Percentiles rank a stretch among this genome's conserved stretches.
These are phyloP conservation scores for Steinernema hermaphroditum DNA, from an alignment of 2,888 invertebrate species.

Conservation along the genomic window DNA sequence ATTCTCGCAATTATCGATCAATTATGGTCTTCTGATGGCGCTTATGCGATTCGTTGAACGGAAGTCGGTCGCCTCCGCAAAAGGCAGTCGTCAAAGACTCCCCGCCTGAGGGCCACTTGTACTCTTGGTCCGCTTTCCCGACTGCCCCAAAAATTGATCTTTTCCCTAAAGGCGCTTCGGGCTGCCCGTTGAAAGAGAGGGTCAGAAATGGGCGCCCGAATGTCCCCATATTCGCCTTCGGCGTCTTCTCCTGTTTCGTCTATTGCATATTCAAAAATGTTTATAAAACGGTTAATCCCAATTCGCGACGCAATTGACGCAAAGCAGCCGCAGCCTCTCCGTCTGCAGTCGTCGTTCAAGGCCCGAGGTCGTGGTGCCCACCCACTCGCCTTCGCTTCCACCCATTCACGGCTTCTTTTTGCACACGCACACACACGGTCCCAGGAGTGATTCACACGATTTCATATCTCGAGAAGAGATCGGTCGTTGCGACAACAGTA, in stretches of 20 bases:
- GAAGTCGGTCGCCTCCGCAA: conserved; percentile 3
- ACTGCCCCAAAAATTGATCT: conserved; percentile 30
- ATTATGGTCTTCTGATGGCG: conserved; percentile 5
- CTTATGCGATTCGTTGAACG: conserved; percentile 12
- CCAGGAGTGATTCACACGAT: conserved; percentile 18
- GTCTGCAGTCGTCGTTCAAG: neutral
- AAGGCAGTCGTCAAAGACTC: conserved; percentile 13
- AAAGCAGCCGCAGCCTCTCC: neutral
- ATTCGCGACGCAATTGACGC: conserved; percentile 26
- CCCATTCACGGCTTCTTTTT: conserved; percentile 31
- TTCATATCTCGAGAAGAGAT: conserved; percentile 24
- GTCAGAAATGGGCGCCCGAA: too few relatives aligned
- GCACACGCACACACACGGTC: neutral
- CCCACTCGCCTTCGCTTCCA: neutral
- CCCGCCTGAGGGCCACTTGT: conserved; percentile 18
- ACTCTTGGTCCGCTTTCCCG: conserved; percentile 9
- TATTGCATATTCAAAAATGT: conserved; percentile 5
- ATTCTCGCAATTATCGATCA: conserved; percentile 19
- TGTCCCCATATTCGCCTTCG: neutral
- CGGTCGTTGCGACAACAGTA: too few relatives aligned
- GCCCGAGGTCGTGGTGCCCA: neutral
- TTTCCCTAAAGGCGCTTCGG: neutral
- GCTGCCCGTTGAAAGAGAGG: too few relatives aligned
- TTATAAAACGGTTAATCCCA: conserved; percentile 23
- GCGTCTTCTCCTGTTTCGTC: neutral